These are phyloP conservation scores for Cephus sareptanus DNA, from an alignment of 2,888 invertebrate genomes.

Conservation along the genomic window DNA sequence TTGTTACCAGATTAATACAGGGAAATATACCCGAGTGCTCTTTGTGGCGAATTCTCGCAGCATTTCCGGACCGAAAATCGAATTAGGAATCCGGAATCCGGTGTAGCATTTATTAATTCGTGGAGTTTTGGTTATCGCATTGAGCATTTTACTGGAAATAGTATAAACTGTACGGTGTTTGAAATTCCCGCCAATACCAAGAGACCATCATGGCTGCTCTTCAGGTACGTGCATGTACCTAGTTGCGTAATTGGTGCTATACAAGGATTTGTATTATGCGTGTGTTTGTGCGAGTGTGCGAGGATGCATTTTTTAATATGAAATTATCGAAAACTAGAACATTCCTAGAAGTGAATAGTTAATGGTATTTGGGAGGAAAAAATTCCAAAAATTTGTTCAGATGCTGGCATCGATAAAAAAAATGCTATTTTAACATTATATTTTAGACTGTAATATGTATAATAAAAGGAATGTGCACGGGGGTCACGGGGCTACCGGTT, in stretches of 20 bases:
- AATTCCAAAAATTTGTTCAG: too few species aligned
- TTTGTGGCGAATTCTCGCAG: neutral
- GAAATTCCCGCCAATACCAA: neutral
- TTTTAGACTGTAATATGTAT: neutral
- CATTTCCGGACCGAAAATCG: neutral
- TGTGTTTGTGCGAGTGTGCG: neutral
- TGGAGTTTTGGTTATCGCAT: neutral
- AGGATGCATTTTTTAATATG: too few species aligned
- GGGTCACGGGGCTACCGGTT: neutral
- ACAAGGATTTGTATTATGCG: neutral
- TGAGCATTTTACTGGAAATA: neutral
- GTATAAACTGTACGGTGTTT: neutral
- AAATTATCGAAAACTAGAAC: neutral
- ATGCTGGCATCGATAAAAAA: too few species aligned
- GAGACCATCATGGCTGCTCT: neutral
- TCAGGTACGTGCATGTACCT: neutral
- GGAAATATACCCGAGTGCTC: neutral
- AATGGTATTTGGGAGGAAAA: neutral
- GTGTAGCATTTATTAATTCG: neutral
- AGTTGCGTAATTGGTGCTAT: neutral
- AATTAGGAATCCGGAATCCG: neutral
- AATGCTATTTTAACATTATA: neutral
- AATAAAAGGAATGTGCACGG: neutral
- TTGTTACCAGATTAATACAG: neutral
- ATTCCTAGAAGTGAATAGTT: neutral